phyloP scores from a whole-genome alignment of 2,797 vertebrate species.

The Bothrops alternatus region DNA sequence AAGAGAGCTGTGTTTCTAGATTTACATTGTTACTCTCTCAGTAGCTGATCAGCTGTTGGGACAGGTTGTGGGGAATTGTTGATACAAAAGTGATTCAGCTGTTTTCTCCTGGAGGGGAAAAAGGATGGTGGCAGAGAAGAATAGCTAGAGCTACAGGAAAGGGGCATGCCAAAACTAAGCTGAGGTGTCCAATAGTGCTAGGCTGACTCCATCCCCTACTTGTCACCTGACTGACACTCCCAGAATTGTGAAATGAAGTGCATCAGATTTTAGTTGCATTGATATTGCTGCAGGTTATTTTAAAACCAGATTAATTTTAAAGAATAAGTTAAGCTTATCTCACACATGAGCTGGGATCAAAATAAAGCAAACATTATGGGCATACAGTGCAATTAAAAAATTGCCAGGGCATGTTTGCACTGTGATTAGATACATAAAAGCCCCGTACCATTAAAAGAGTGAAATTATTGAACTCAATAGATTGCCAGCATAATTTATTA shows the following conservation, averaged over 20 bases:
- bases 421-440: neutral
- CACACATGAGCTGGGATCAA: neutral
- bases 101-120: neutral
- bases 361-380: neutral
- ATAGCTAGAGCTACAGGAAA: neutral
- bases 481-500: neutral
- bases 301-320: neutral
- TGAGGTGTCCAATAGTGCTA: neutral
- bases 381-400: neutral
- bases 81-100: neutral
- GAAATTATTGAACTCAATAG: neutral
- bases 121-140: neutral
- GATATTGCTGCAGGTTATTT: neutral
- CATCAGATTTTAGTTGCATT: neutral
- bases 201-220: neutral
- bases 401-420: neutral
- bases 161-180: neutral
- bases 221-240: neutral
- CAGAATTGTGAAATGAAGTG: neutral
- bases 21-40: neutral
- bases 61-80: neutral
- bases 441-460: neutral
- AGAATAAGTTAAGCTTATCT: neutral
- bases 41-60: neutral
- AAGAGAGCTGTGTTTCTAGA: neutral